These are phyloP conservation scores for Barnardius zonarius DNA, from an alignment of 2,113 vertebrate genomes.

Conservation along the genomic window DNA sequence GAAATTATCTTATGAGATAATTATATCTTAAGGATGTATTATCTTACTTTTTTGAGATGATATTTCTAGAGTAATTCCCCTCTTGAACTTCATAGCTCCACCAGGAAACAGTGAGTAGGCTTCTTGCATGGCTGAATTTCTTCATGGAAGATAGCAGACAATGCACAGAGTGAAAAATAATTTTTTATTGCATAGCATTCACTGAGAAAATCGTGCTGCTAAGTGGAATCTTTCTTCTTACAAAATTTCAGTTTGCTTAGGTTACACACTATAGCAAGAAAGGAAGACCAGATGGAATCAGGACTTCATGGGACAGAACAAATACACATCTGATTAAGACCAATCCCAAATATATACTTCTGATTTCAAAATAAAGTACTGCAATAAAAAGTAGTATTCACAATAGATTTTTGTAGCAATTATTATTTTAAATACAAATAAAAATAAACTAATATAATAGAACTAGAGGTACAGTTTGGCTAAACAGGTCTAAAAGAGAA, in stretches of 20 bases:
- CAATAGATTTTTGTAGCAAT: background rate
- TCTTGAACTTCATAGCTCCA: background rate
- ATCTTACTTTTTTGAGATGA: background rate
- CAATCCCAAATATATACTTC: background rate
- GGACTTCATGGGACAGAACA: background rate
- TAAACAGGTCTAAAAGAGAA: background rate
- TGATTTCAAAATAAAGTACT: background rate
- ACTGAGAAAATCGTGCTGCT: background rate
- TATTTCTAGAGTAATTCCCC: background rate
- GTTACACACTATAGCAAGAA: background rate
- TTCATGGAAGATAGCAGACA: background rate
- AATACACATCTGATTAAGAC: background rate
- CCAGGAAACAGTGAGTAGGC: fast-evolving
- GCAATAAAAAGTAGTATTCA: background rate
- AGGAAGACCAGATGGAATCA: fast-evolving
- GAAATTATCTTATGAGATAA: background rate
- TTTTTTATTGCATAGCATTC: background rate
- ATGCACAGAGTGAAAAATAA: background rate
- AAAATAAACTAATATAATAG: background rate
- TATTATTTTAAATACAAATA: background rate
- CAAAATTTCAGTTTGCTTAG: background rate
- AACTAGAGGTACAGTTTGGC: background rate
- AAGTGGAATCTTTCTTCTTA: background rate
- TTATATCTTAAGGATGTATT: background rate
- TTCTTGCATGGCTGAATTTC: background rate